phyloP scores from a whole-genome alignment of 2,113 vertebrate genomes.

The Phocoena phocoena region DNA sequence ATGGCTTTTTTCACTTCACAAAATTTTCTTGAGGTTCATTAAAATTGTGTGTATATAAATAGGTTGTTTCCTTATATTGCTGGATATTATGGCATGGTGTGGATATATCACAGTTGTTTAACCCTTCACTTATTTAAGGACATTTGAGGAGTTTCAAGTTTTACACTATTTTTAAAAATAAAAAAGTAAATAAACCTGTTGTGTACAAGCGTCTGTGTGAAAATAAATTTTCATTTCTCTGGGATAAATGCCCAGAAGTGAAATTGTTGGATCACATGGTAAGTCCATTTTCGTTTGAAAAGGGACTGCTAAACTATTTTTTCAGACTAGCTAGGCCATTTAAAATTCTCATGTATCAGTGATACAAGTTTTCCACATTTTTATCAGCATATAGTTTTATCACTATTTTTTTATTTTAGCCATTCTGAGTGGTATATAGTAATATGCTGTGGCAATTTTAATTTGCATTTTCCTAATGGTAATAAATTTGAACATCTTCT shows the following conservation, averaged over 20 bases:
- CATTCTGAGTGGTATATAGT: background rate
- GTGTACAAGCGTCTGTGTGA: background rate
- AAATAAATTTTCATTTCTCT: background rate
- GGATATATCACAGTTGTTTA: background rate
- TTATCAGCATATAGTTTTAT: background rate
- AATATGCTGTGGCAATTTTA: background rate
- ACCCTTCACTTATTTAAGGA: background rate
- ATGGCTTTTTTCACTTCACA: background rate
- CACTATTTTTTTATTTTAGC: background rate
- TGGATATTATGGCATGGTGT: background rate
- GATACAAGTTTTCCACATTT: background rate
- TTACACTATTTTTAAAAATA: background rate
- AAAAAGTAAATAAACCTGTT: background rate
- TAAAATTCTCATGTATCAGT: background rate
- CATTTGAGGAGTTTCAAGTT: background rate
- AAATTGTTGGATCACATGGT: background rate
- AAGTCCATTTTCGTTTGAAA: background rate
- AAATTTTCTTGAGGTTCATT: background rate
- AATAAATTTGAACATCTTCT: background rate
- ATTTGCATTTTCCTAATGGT: background rate
- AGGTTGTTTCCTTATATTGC: background rate
- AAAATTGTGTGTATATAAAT: background rate
- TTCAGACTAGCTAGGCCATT: background rate
- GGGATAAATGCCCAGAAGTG: background rate
- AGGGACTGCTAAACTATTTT: background rate